A percentile compares a stretch with the other conserved stretches of the same genome.
These are phyloP conservation scores for Sprattus sprattus DNA, from an alignment of 2,113 vertebrate genomes.

Conservation along the genomic window DNA sequence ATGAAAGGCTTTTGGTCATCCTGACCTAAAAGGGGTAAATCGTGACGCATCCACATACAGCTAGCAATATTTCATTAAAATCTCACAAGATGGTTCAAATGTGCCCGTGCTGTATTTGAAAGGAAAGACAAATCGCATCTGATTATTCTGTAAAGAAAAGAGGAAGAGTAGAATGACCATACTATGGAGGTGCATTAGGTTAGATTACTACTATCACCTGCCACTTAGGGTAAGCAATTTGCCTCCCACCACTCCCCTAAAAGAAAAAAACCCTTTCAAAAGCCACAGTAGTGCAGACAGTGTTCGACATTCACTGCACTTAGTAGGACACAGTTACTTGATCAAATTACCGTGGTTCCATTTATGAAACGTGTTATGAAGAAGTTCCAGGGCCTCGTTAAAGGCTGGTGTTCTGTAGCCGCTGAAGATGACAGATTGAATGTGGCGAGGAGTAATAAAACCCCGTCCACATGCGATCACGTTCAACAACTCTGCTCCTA, in stretches of 20 bases:
- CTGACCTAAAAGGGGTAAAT: constrained; percentile 28
- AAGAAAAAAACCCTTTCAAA: not conserved
- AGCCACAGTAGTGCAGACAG: not conserved
- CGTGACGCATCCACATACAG: not conserved
- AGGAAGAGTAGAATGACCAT: not conserved
- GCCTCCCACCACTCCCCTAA: not conserved
- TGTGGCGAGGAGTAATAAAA: not conserved
- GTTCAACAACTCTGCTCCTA: not conserved
- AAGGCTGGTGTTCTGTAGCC: constrained; percentile 7
- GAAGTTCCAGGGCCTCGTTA: not conserved
- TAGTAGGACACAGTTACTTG: constrained; percentile 14
- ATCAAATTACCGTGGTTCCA: constrained; percentile 15
- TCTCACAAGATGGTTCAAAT: not conserved
- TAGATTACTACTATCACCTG: not conserved
- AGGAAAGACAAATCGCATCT: constrained; percentile 3
- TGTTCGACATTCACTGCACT: not conserved
- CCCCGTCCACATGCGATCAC: not conserved
- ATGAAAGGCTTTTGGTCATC: constrained; percentile 23
- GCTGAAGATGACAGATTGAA: constrained; percentile 14
- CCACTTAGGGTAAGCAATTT: not conserved
- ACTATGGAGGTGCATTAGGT: constrained; percentile 3
- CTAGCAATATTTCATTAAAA: constrained; percentile 26
- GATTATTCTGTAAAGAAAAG: not conserved
- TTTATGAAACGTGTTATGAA: constrained; percentile 5
- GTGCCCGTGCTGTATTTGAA: not conserved